Percentiles rank a stretch among this genome's conserved stretches.
phyloP scores from a whole-genome alignment of 2,888 invertebrate species.

The Euplagia quadripunctaria region DNA sequence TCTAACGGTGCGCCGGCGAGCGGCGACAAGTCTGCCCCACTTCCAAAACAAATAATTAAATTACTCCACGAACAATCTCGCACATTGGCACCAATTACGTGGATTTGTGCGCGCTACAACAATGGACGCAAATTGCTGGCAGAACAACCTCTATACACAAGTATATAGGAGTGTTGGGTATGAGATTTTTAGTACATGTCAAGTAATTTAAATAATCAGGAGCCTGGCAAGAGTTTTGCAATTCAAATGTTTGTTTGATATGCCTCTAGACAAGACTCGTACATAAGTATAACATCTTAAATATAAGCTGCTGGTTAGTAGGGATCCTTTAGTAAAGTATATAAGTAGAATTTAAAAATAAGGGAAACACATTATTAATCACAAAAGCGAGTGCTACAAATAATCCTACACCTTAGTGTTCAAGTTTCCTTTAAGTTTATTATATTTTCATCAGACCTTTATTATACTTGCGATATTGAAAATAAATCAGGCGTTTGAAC shows the following conservation, averaged over 20 bases:
- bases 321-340: not conserved
- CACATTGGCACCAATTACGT: slow-evolving; percentile 51
- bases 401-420: too few relatives aligned
- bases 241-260: not conserved
- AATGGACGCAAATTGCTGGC: slow-evolving; percentile 37
- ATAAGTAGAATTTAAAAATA: not conserved
- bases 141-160: not conserved
- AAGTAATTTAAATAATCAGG: not conserved
- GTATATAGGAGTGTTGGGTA: not conserved
- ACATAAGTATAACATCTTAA: too few relatives aligned
- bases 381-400: not conserved
- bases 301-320: not conserved
- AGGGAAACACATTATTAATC: not conserved
- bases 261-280: not conserved
- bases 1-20: not conserved
- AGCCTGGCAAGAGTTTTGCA: not conserved
- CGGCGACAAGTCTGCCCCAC: slow-evolving; percentile 32
- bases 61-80: slow-evolving; percentile 49
- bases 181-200: not conserved
- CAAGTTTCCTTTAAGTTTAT: too few relatives aligned
- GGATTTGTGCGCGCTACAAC: slow-evolving; percentile 38
- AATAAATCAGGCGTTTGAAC: too few relatives aligned
- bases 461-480: too few relatives aligned
- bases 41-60: slow-evolving; percentile 56
- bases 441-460: too few relatives aligned